Evolutionary conservation across 2,113 vertebrate species (phyloP).

Genomic region (Genyomyrus donnyi): DNA sequence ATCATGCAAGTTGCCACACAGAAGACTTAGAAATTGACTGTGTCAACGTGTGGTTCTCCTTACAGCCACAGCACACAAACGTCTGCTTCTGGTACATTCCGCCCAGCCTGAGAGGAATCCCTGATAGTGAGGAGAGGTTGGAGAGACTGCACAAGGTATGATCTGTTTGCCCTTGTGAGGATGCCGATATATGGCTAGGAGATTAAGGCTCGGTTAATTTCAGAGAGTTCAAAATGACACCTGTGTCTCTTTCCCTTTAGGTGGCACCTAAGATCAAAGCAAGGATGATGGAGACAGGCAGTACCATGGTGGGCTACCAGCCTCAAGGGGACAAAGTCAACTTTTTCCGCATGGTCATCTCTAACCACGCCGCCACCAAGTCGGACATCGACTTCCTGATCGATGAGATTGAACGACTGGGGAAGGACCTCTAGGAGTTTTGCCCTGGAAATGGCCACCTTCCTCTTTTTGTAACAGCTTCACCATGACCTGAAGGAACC

Average conservation of each 20-base stretch:
- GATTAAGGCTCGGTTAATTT: neutral
- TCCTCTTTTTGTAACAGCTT: conserved; percentile 30
- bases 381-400: conserved; percentile 97
- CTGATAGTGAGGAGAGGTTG: conserved; percentile 70
- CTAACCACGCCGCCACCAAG: conserved; percentile 84
- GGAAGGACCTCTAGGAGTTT: conserved; percentile 75
- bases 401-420: conserved; percentile 90
- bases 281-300: conserved; percentile 95
- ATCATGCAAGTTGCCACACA: neutral
- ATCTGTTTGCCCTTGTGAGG: neutral
- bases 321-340: conserved; percentile 93
- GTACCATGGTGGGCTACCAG: conserved; percentile 98
- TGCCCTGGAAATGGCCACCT: neutral
- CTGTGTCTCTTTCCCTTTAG: conserved; percentile 45
- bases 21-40: neutral
- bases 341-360: conserved; percentile 98
- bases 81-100: conserved; percentile 98
- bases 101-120: conserved; percentile 80
- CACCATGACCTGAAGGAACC: conserved; percentile 36
- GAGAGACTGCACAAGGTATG: conserved; percentile 84
- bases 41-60: conserved; percentile 6
- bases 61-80: conserved; percentile 93
- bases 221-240: neutral
- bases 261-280: conserved; percentile 97
- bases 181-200: neutral